A percentile compares a stretch with the other conserved stretches of the same genome.
These are phyloP conservation scores for Eupithecia exiguata DNA, from an alignment of 2,888 invertebrate genomes.

Conservation along the genomic window DNA sequence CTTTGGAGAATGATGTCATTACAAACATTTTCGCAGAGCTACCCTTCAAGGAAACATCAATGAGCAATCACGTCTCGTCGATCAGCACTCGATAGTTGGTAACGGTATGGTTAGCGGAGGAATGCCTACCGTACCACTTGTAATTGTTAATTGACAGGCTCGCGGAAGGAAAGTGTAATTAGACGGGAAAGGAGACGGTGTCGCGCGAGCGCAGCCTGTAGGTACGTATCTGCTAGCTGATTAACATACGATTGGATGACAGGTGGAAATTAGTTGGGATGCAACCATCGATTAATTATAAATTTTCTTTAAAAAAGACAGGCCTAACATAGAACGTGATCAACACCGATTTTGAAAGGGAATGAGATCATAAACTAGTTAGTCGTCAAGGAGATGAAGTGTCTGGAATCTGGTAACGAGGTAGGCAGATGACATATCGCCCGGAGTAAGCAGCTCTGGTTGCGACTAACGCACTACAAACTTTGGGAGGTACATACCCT, in stretches of 20 bases:
- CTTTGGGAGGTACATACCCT: background rate
- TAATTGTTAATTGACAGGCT: slow-evolving; percentile 66
- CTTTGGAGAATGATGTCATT: background rate
- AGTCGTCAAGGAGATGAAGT: background rate
- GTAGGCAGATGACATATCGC: background rate
- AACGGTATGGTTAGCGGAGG: slow-evolving; percentile 25
- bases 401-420: background rate
- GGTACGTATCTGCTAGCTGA: background rate
- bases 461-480: background rate
- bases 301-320: background rate
- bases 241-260: background rate
- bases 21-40: background rate
- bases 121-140: slow-evolving; percentile 45
- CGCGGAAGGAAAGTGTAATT: slow-evolving; percentile 63
- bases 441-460: background rate
- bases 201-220: background rate
- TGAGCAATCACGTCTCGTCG: slow-evolving; percentile 13
- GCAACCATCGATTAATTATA: background rate
- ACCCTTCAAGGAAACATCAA: slow-evolving; percentile 21
- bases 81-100: slow-evolving; percentile 6
- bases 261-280: background rate
- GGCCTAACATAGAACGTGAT: background rate
- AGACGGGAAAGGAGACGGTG: slow-evolving; percentile 43
- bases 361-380: background rate
- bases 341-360: background rate